A percentile compares a stretch with the other conserved stretches of the same genome.
Evolutionary conservation across 2,113 vertebrate genomes (phyloP).

Genomic region (Triplophysa dalaica): DNA sequence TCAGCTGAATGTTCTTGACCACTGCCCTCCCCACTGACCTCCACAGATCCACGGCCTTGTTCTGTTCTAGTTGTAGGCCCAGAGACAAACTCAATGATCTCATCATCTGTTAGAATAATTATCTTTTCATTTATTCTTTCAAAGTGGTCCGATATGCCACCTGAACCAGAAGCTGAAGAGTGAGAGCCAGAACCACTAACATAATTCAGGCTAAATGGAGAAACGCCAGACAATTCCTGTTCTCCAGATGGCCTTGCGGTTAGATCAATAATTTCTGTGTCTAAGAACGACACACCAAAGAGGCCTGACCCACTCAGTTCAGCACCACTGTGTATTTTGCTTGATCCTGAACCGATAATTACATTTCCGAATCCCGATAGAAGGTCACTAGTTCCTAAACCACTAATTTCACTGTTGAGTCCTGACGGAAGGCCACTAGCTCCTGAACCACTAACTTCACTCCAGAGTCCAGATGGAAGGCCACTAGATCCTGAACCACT

Average conservation of each 20-base stretch:
- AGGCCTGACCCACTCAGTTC: slow-evolving; percentile 45
- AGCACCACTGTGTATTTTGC: slow-evolving; percentile 7
- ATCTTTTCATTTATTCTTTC: slow-evolving; percentile 45
- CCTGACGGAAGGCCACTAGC: slow-evolving; percentile 65
- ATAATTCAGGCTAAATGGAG: slow-evolving; percentile 65
- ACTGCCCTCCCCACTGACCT: slow-evolving; percentile 68
- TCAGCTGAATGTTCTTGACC: slow-evolving; percentile 63
- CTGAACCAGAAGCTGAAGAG: slow-evolving; percentile 65
- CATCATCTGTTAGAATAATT: slow-evolving; percentile 75
- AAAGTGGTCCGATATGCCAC: slow-evolving; percentile 42
- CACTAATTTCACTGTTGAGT: background rate
- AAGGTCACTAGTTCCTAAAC: too few relatives aligned
- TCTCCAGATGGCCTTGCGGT: slow-evolving; percentile 68
- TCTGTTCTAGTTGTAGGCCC: slow-evolving; percentile 70
- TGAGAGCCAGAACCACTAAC: slow-evolving; percentile 64
- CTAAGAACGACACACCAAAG: slow-evolving; percentile 61
- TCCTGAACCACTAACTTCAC: slow-evolving; percentile 64
- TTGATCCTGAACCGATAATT: slow-evolving; percentile 57
- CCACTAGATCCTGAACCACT: slow-evolving; percentile 21
- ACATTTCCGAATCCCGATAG: slow-evolving; percentile 1
- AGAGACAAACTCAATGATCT: slow-evolving; percentile 69
- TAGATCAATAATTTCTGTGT: slow-evolving; percentile 74
- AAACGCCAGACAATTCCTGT: slow-evolving; percentile 80
- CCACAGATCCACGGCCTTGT: slow-evolving; percentile 74
- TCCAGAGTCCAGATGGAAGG: slow-evolving; percentile 59